Conservation (phyloP, 2,113 vertebrate species). For the Neopipo cinnamomea region DNA sequence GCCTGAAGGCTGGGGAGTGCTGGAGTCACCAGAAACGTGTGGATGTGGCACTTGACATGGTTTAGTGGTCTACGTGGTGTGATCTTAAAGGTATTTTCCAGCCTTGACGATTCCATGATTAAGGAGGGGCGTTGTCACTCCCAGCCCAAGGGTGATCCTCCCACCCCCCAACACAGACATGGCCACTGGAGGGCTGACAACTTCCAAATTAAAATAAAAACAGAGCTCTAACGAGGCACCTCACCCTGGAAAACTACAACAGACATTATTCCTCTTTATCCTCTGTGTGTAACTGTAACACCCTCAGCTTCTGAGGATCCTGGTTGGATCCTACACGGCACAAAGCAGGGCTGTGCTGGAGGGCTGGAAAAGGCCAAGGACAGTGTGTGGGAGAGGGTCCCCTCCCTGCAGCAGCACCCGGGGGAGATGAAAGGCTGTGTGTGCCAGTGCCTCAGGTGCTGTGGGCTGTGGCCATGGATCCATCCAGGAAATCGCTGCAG, state of each 20-base stretch:
- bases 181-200: background rate
- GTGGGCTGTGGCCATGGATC: background rate
- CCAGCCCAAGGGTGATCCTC: background rate
- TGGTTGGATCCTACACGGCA: accelerated
- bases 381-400: background rate
- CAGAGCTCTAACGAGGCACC: background rate
- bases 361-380: background rate
- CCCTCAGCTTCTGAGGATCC: accelerated
- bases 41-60: background rate
- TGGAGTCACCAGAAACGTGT: background rate
- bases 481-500: background rate
- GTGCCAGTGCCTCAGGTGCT: background rate
- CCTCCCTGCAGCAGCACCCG: accelerated
- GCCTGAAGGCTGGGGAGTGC: background rate
- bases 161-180: accelerated
- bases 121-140: background rate
- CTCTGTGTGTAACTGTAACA: accelerated
- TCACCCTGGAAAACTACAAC: no score
- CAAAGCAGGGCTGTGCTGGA: background rate
- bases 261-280: accelerated
- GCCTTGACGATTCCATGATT: background rate
- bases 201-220: background rate
- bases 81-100: background rate
- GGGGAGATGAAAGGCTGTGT: background rate
- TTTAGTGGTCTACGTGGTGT: background rate